A percentile compares a stretch with the other conserved stretches of the same genome.
Evolutionary conservation across 2,888 invertebrate genomes (phyloP).

Genomic region (Drosophila stalkeri): DNA sequence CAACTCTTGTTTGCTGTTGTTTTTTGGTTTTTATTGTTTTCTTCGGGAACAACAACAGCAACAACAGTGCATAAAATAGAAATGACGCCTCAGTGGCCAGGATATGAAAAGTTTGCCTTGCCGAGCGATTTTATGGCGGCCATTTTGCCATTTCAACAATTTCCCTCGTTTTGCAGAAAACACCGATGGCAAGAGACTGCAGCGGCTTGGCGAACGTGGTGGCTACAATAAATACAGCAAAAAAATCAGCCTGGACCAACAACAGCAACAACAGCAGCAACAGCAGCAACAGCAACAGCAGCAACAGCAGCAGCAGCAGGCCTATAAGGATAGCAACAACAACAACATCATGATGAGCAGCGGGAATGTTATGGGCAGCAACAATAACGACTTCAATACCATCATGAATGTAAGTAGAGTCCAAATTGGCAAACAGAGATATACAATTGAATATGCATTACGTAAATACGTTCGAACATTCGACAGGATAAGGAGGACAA

Average conservation of each 20-base stretch:
- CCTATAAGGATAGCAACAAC: slow-evolving; percentile 83
- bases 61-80: slow-evolving; percentile 52
- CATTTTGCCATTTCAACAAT: slow-evolving; percentile 42
- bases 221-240: slow-evolving; percentile 87
- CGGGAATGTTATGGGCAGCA: slow-evolving; percentile 76
- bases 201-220: slow-evolving; percentile 87
- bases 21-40: neutral
- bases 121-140: slow-evolving; percentile 62
- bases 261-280: slow-evolving; percentile 76
- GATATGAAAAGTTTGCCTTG: slow-evolving; percentile 57
- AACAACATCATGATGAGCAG: slow-evolving; percentile 81
- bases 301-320: slow-evolving; percentile 77
- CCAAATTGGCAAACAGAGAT: slow-evolving; percentile 1
- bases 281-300: slow-evolving; percentile 72
- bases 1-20: slow-evolving; percentile 17
- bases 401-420: slow-evolving; percentile 83
- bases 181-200: slow-evolving; percentile 86
- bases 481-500: slow-evolving; percentile 84
- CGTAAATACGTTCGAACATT: neutral
- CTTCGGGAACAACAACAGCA: slow-evolving; percentile 11
- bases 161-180: slow-evolving; percentile 82
- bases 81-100: slow-evolving; percentile 54
- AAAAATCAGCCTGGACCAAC: slow-evolving; percentile 86
- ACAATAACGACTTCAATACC: slow-evolving; percentile 83
- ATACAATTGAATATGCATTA: slow-evolving; percentile 12